Evolutionary conservation across 2,888 invertebrate species (phyloP).

Genomic region (Rotaria macrura): DNA sequence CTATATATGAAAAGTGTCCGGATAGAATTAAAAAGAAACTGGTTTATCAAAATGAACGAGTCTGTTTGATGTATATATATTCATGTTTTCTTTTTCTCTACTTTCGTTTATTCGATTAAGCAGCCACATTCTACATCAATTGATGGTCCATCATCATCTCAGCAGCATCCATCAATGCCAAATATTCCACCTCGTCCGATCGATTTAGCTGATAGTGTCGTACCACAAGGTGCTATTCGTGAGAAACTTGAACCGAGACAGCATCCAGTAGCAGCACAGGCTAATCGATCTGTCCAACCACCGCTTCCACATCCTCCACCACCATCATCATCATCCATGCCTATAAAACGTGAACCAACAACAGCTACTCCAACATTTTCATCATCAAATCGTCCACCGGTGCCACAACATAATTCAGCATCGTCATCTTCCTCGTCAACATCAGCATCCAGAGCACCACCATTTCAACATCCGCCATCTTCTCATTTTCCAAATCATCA

Average conservation of each 20-base stretch:
- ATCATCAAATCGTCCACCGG: not conserved
- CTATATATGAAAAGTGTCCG: constrained; percentile 32
- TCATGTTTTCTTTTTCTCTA: too few relatives aligned
- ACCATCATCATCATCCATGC: not conserved
- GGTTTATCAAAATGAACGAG: constrained; percentile 5
- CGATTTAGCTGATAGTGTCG: not conserved
- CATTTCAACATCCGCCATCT: not conserved
- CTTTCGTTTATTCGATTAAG: not conserved
- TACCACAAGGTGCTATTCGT: not conserved
- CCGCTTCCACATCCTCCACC: not conserved
- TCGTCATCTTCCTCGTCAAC: too few relatives aligned
- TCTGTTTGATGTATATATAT: too few relatives aligned
- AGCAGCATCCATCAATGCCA: not conserved
- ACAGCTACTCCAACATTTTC: not conserved
- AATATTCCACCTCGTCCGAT: not conserved
- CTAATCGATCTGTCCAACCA: not conserved
- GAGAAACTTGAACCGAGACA: not conserved
- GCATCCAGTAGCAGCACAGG: not conserved
- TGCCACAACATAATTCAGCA: not conserved
- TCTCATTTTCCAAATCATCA: not conserved
- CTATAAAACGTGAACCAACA: not conserved
- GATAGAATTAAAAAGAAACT: constrained; percentile 28
- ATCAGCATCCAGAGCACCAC: not conserved
- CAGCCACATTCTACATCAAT: not conserved
- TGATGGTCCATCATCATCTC: not conserved